These are phyloP conservation scores for Tokudaia tokunoshimensis DNA, from an alignment of 2,797 vertebrate genomes.

Conservation along the genomic window DNA sequence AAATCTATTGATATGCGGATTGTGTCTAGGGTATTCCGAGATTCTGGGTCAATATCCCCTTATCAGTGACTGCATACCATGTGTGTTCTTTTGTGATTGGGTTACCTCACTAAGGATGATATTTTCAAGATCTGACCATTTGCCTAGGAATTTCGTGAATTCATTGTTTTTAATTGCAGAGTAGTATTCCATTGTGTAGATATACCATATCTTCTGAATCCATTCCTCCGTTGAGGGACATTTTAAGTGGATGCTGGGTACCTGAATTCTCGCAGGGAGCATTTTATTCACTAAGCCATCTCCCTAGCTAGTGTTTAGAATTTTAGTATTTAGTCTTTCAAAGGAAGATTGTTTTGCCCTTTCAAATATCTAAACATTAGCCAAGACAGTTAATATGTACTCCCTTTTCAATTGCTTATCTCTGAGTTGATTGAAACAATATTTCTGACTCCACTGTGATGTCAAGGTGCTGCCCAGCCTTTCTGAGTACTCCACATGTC, in stretches of 20 bases:
- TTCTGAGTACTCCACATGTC: neutral
- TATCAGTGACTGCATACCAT: too few species aligned
- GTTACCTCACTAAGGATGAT: too few species aligned
- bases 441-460: neutral
- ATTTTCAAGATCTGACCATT: too few species aligned
- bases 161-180: too few species aligned
- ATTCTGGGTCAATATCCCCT: too few species aligned
- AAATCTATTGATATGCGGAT: too few species aligned
- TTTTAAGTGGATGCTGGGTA: neutral
- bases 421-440: neutral
- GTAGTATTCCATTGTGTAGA: too few species aligned
- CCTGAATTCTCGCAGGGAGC: neutral
- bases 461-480: neutral
- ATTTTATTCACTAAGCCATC: neutral
- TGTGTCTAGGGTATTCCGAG: too few species aligned
- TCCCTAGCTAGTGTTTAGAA: neutral
- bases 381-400: neutral
- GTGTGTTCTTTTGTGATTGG: too few species aligned
- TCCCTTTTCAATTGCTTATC: neutral
- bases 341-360: neutral
- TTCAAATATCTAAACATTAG: neutral
- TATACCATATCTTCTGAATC: too few species aligned
- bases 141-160: too few species aligned
- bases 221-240: too few species aligned
- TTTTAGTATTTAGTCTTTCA: neutral